phyloP scores from a whole-genome alignment of 2,888 invertebrate genomes.

The Exephanes ischioxanthus region DNA sequence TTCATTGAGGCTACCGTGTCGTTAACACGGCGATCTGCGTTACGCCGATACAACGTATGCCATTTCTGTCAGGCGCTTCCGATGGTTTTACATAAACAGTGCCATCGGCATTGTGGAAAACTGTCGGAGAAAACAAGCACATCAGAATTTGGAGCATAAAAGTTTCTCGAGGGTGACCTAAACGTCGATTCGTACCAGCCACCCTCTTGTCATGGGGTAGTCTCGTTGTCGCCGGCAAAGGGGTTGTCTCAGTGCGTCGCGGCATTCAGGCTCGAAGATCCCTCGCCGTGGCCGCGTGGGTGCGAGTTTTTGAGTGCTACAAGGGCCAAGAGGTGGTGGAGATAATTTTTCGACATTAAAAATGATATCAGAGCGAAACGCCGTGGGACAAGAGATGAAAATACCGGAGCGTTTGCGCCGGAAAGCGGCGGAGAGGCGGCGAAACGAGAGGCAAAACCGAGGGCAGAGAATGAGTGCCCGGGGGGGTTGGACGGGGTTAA shows the following conservation, averaged over 20 bases:
- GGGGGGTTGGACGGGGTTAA: constrained; percentile 64
- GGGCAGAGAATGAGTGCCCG: constrained; percentile 65
- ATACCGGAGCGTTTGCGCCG: constrained; percentile 68
- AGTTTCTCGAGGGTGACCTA: neutral
- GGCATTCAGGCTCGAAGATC: constrained; percentile 10
- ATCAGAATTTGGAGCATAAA: neutral
- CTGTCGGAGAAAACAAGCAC: neutral
- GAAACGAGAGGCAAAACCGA: constrained; percentile 72
- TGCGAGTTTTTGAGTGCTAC: constrained; percentile 5
- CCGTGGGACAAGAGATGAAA: constrained; percentile 79
- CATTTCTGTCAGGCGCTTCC: constrained; percentile 1
- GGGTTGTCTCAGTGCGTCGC: constrained; percentile 16
- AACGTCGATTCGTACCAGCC: neutral
- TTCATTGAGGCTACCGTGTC: constrained; percentile 8
- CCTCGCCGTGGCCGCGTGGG: neutral
- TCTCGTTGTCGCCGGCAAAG: constrained; percentile 19
- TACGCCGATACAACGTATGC: neutral
- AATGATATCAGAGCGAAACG: constrained; percentile 82
- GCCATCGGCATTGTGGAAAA: neutral
- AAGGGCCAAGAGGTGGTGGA: constrained; percentile 70
- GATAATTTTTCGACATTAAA: constrained; percentile 84
- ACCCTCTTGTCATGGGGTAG: neutral
- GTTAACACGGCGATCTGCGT: neutral
- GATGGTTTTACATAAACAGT: neutral
- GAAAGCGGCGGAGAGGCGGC: constrained; percentile 48